Base-by-base conservation (phyloP, 2,888 invertebrate genomes). In the Drosophila borealis region DNA sequence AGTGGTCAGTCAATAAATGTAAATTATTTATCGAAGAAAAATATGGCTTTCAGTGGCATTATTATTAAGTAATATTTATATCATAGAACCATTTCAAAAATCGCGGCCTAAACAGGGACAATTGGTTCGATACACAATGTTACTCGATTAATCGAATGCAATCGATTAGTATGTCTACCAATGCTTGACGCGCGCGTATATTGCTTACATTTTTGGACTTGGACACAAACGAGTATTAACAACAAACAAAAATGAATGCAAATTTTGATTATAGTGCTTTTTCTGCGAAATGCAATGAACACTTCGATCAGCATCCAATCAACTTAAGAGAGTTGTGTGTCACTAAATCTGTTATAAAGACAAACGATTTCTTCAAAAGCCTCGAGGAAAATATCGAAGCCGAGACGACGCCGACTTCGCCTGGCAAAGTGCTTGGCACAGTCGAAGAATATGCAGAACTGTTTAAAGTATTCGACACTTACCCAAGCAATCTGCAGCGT, bases 381-480 rank as follows among this genome's bases (percentile, higher is more conserved):
- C 74, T 90, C 9, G 75, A 91, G 11, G 34, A 73, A 1, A 79
- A 87, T 53, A 69, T 81, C 25, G 70, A 83, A 34, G 63, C 81
- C 0, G 78, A 81, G 1, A 66, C 77, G 10, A 50, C 76, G 0
- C 68, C 63, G 13, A 62, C 57, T 10, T 76, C 86, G 10, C 80
- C 89, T 0, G 64, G 66, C 0, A 81, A 74, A 14, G 74, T 75
- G 0, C 62, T 75, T 4, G 75, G 78, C 4, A 67, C 74, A 6
- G 75, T 90, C 6, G 64, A 78, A 1, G 81, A 90, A 1, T 91
- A 85, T 54, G 82, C 86, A 0, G 86, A 89, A 2, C 76, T 88
- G 0, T 91, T 91, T 25, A 90, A 86, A 61, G 62, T 69, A 2
- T 78, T 92, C 4, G 91, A 92, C 0, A 84, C 85, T 4, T 91